Base-by-base conservation (phyloP, 2,888 invertebrate genomes). In the Tanytarsus gracilentus region DNA sequence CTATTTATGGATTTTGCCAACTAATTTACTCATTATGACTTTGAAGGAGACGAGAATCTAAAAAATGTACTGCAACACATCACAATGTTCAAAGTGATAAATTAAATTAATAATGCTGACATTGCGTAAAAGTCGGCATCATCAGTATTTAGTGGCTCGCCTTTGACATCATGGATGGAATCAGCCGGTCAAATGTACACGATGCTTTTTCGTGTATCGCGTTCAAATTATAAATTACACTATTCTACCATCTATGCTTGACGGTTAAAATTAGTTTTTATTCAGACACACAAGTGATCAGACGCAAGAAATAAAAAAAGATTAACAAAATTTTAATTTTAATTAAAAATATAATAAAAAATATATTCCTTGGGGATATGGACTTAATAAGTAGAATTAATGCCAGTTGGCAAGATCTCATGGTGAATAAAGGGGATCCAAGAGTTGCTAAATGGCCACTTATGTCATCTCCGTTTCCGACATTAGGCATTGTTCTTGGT, bases 351-450 rank as follows among this genome's bases (percentile, higher is more conserved):
- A 50, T 26, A 26, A 27, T 5, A 50, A 50, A 27, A 50, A n/a
- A 48, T 48, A 21, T 27, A 18, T 58, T 59, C 21, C 69, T 71
- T 52, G 67, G 74, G 73, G n/a, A n/a, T n/a, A 69, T 69, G 63
- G 70, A 68, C 63, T 67, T 62, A 18, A 8, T 71, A 64, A 68
- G 69, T 68, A 66, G 67, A 66, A 67, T 75, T 64, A 73, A 72
- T 64, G 70, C 71, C 65, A 74, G 73, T 63, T 74, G 74, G 73
- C 71, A 73, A 66, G 86, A 89, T 70, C 70, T 90, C 62, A 87
- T 90, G 87, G 86, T 88, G 71, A 88, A 89, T 70, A 83, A 86
- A 74, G 88, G 89, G 70, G 88, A 93, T 75, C 84, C 83, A 29
- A 78, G 92, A 66, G 87, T 88, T 62, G 84, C 83, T 67, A 81